Evolutionary conservation across 2,113 vertebrate genomes (phyloP).

Genomic region (Cacatua alba): DNA sequence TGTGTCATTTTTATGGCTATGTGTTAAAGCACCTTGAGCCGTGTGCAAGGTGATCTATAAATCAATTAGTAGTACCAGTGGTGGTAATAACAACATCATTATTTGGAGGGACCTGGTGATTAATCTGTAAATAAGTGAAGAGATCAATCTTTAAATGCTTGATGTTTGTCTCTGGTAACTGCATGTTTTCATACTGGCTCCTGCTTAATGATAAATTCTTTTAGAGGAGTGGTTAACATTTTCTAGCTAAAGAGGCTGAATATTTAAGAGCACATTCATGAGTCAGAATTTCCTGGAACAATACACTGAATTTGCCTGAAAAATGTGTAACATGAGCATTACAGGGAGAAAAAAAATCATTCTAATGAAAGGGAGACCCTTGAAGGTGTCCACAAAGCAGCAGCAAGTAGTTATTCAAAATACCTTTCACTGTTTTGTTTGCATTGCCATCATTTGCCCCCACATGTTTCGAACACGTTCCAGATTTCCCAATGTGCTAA

Average conservation of each 20-base stretch:
- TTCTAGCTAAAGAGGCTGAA: background rate
- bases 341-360: background rate
- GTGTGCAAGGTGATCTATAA: background rate
- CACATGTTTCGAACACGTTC: background rate
- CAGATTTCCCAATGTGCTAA: background rate
- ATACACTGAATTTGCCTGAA: background rate
- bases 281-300: constrained; percentile 49
- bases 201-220: background rate
- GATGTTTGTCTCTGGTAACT: background rate
- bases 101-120: background rate
- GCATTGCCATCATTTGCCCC: background rate
- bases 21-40: constrained; percentile 23
- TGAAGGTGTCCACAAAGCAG: background rate
- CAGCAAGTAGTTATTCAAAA: background rate
- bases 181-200: background rate
- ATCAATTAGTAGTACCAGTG: background rate
- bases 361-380: constrained; percentile 17
- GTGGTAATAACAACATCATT: background rate
- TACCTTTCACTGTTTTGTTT: background rate
- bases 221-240: background rate
- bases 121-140: background rate
- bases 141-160: background rate
- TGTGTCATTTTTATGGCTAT: background rate
- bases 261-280: background rate
- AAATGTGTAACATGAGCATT: background rate